phyloP scores from a whole-genome alignment of 2,888 invertebrate species.

The Melinaea menophilus region DNA sequence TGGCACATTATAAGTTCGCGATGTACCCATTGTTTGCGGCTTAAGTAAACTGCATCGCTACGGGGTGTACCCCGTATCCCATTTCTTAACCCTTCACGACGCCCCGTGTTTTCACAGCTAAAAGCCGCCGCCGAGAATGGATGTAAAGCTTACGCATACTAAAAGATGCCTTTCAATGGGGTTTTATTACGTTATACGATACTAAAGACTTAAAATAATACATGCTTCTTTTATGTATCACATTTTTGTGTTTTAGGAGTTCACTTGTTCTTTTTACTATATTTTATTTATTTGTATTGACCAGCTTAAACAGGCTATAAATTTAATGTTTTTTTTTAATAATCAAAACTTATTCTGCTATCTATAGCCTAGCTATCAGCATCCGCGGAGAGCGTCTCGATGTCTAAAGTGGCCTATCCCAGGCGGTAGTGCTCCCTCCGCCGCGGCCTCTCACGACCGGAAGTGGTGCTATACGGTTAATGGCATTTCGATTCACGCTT shows the following conservation, averaged over 20 bases:
- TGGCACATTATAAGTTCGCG: constrained; percentile 22
- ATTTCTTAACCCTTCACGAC: constrained; percentile 46
- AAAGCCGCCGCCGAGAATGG: constrained; percentile 52
- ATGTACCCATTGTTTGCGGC: constrained; percentile 24
- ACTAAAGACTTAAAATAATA: background rate
- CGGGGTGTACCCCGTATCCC: constrained; percentile 37
- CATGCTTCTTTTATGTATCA: no score
- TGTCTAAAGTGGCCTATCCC: constrained; percentile 26
- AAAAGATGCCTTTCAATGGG: background rate
- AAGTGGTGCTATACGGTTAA: constrained; percentile 24
- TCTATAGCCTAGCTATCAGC: constrained; percentile 5
- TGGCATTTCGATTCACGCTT: constrained; percentile 22
- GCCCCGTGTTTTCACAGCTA: constrained; percentile 66
- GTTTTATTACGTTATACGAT: background rate
- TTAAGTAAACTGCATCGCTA: constrained; percentile 19
- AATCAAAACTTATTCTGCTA: no score
- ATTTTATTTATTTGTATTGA: no score
- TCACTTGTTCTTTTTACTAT: no score
- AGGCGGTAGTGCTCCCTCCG: constrained; percentile 19
- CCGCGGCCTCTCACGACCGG: constrained; percentile 20
- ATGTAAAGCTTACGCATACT: constrained; percentile 18
- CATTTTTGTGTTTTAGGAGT: no score
- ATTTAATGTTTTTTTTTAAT: no score
- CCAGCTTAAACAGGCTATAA: no score
- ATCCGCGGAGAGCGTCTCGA: constrained; percentile 21